These are phyloP conservation scores for Dione vanillae DNA, from an alignment of 2,888 invertebrate genomes.

Conservation along the genomic window DNA sequence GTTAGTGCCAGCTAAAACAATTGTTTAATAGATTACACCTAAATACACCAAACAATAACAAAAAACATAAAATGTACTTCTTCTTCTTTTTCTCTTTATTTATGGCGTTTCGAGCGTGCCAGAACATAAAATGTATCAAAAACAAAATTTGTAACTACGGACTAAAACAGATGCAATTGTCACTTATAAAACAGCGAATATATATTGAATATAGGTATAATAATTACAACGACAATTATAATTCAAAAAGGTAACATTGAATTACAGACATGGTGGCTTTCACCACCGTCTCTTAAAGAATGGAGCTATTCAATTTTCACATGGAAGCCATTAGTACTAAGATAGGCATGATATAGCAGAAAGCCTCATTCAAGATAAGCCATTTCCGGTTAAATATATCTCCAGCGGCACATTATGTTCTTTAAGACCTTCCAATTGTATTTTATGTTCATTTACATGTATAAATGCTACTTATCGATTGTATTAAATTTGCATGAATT, in stretches of 20 bases:
- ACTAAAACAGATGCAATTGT: too few species aligned
- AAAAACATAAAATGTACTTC: too few species aligned
- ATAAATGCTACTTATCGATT: not conserved
- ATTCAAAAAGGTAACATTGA: slow-evolving; percentile 6
- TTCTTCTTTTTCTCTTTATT: too few species aligned
- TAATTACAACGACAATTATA: not conserved
- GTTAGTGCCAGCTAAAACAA: too few species aligned
- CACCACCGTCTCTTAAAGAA: slow-evolving; percentile 61
- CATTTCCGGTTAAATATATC: slow-evolving; percentile 70
- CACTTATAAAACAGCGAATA: not conserved
- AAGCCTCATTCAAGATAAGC: slow-evolving; percentile 71
- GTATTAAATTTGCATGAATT: not conserved
- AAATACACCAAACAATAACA: too few species aligned
- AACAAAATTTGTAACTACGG: too few species aligned
- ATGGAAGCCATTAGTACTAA: slow-evolving; percentile 78
- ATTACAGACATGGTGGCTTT: slow-evolving; percentile 45
- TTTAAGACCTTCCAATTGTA: not conserved
- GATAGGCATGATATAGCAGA: slow-evolving; percentile 76
- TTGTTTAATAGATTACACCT: too few species aligned
- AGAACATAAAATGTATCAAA: too few species aligned
- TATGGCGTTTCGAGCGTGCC: too few species aligned
- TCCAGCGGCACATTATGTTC: slow-evolving; percentile 54
- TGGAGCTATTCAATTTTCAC: slow-evolving; percentile 78
- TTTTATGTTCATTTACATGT: not conserved
- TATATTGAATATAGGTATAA: not conserved